These are phyloP conservation scores for Arctopsyche grandis DNA, from an alignment of 1,140 invertebrate genomes.

Conservation along the genomic window DNA sequence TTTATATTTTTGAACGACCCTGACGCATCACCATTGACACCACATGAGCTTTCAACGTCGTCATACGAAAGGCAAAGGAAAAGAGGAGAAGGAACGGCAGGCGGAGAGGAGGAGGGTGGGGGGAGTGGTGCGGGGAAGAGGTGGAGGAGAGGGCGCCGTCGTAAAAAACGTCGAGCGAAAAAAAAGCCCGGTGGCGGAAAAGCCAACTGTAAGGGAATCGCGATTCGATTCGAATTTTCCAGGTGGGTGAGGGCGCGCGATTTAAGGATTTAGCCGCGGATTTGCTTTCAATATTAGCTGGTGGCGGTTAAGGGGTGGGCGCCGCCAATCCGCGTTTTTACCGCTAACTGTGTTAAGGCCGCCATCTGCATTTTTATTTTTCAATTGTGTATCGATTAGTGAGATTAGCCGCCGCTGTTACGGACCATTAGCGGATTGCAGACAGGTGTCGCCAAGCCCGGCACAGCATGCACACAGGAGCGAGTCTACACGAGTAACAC, in stretches of 20 bases:
- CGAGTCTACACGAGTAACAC: not conserved
- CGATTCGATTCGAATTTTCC: constrained; percentile 60
- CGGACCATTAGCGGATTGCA: constrained; percentile 58
- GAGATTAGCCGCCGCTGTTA: constrained; percentile 66
- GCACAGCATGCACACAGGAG: not conserved
- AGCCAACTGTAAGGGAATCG: constrained; percentile 52
- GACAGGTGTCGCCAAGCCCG: constrained; percentile 55
- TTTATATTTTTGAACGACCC: constrained; percentile 1
- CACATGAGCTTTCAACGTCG: constrained; percentile 11
- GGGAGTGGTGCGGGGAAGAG: too few relatives aligned
- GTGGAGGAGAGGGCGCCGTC: too few relatives aligned
- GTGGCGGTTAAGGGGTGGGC: constrained; percentile 58
- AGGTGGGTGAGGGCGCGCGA: constrained; percentile 65
- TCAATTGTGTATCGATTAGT: constrained; percentile 68
- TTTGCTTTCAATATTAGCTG: constrained; percentile 69
- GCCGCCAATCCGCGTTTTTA: constrained; percentile 62
- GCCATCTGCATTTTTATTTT: constrained; percentile 70
- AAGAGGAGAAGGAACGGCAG: too few relatives aligned
- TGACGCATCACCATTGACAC: constrained; percentile 9
- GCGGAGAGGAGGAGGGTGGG: too few relatives aligned
- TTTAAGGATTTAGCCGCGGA: constrained; percentile 68
- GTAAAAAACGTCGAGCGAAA: constrained; percentile 35
- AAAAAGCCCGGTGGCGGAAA: constrained; percentile 33
- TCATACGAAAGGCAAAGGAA: not conserved
- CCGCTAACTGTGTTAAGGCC: constrained; percentile 63